These are phyloP conservation scores for Candidula unifasciata DNA, from an alignment of 2,888 invertebrate genomes.

Conservation along the genomic window DNA sequence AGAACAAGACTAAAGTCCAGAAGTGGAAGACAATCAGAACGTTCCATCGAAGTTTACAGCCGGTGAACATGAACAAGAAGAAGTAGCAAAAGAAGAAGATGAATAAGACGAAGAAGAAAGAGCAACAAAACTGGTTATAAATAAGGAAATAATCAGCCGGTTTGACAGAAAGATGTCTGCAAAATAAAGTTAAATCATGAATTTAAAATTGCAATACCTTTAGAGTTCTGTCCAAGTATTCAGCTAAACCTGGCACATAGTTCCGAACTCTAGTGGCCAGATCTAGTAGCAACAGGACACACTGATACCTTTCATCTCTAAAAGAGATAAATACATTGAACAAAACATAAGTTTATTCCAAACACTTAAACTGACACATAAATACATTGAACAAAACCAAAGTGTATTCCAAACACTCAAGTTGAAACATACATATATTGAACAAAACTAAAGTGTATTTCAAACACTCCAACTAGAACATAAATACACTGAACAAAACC, in stretches of 20 bases:
- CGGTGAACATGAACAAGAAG: too few species aligned
- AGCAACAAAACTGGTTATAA: neutral
- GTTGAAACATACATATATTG: neutral
- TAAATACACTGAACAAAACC: too few species aligned
- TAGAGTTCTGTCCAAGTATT: conserved; percentile 33
- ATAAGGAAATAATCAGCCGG: neutral
- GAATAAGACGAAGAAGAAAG: too few species aligned
- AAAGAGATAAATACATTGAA: neutral
- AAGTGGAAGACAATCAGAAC: too few species aligned
- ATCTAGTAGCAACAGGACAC: conserved; percentile 35
- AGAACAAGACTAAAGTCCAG: too few species aligned
- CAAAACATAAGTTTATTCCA: neutral
- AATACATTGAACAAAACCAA: too few species aligned
- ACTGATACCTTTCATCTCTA: conserved; percentile 35
- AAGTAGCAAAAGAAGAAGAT: too few species aligned
- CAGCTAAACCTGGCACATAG: conserved; percentile 25
- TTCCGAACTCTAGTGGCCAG: conserved; percentile 31
- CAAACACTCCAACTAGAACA: neutral
- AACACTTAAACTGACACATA: neutral
- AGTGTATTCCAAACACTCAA: too few species aligned
- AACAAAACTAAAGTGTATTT: neutral
- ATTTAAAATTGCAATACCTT: conserved; percentile 26
- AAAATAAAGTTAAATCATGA: neutral
- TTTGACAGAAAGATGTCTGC: neutral
- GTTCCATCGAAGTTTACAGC: too few species aligned